A percentile compares a stretch with the other conserved stretches of the same genome.
phyloP scores from a whole-genome alignment of 92 coral and sea anemone genomes.

The Hydrozoanthus gracilis region DNA sequence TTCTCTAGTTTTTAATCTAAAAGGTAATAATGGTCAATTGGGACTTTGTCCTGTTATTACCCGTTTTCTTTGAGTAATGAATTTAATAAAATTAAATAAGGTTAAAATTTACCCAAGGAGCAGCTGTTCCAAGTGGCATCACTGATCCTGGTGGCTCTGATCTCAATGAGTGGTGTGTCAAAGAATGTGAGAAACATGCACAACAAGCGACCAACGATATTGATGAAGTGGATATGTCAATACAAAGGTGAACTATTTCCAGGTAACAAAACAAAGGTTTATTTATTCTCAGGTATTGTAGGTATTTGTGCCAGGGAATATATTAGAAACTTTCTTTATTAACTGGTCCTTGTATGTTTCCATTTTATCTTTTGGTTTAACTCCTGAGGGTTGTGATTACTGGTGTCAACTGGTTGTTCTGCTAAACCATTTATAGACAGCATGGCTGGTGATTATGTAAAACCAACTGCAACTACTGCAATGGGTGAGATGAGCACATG shows the following conservation, averaged over 20 bases:
- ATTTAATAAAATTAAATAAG: no score
- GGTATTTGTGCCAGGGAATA: no score
- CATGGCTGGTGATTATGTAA: conserved; percentile 7
- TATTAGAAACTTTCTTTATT: no score
- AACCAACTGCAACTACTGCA: conserved; percentile 10
- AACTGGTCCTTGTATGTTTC: no score
- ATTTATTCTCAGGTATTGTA: no score
- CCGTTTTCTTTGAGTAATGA: no score
- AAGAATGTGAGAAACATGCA: conserved; percentile 48
- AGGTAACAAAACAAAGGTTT: conserved; percentile 59
- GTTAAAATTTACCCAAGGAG: no score
- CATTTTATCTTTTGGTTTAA: no score
- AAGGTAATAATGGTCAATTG: no score
- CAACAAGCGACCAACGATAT: conserved; percentile 31
- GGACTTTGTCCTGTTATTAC: no score
- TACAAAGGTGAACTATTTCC: conserved; percentile 63
- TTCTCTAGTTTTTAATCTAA: no score
- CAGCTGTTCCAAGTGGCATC: conserved; percentile 23
- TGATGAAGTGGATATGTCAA: conserved; percentile 60
- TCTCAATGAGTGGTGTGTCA: conserved; percentile 58
- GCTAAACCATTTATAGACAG: conserved; percentile 21
- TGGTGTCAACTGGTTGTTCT: conserved; percentile 36
- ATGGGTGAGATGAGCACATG: conserved; percentile 15
- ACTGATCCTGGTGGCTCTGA: conserved; percentile 50
- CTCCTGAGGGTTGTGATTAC: neutral